Conservation (phyloP, 2,888 invertebrate genomes). For the Erpobdella octoculata region DNA sequence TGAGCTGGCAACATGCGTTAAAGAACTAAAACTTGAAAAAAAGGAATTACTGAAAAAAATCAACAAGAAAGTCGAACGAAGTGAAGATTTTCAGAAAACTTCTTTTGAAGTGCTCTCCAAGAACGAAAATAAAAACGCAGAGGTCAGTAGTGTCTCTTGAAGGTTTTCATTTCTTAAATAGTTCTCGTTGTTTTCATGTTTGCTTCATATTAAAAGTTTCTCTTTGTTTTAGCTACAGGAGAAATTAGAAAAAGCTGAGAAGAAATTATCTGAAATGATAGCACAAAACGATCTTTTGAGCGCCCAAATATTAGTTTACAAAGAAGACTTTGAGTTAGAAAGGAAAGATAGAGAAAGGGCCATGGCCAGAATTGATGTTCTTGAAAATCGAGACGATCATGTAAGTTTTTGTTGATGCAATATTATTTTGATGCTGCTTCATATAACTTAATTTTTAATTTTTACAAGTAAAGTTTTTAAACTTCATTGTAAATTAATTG, state of each 20-base stretch:
- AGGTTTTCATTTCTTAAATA: too few relatives aligned
- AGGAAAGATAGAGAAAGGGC: constrained; percentile 5
- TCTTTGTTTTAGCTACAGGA: not conserved
- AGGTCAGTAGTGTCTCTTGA: not conserved
- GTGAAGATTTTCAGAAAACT: too few relatives aligned
- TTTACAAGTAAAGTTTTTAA: too few relatives aligned
- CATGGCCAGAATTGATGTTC: not conserved
- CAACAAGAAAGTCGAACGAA: too few relatives aligned
- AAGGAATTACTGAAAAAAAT: not conserved
- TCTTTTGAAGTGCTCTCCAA: not conserved
- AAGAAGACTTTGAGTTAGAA: constrained; percentile 12
- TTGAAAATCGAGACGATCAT: too few relatives aligned
- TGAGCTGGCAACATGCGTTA: not conserved
- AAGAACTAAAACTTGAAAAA: not conserved
- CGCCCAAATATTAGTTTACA: not conserved
- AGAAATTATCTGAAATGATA: not conserved
- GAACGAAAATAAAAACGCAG: not conserved
- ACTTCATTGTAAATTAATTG: too few relatives aligned
- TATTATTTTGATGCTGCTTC: too few relatives aligned
- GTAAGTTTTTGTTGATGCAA: too few relatives aligned
- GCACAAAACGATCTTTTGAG: not conserved
- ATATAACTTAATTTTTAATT: too few relatives aligned
- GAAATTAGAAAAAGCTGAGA: not conserved
- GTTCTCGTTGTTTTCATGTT: too few relatives aligned
- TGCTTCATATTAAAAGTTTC: not conserved